These are phyloP conservation scores for Geotria australis DNA, from an alignment of 2,797 vertebrate species.

Conservation along the genomic window DNA sequence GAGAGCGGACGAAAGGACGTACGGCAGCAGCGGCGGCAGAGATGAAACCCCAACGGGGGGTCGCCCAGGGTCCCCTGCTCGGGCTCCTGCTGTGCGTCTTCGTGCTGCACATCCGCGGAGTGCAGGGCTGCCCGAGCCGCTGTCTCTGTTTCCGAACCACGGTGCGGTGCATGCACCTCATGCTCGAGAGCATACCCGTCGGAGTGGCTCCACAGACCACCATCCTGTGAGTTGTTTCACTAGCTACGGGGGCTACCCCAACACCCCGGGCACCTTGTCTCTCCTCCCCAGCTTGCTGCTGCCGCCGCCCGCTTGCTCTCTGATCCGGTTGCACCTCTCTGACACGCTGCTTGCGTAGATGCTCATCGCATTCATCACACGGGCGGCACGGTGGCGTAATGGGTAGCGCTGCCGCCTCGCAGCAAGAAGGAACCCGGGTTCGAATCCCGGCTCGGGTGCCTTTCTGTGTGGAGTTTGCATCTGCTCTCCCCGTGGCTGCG, in stretches of 20 bases:
- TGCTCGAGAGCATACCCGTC: slow-evolving; percentile 46
- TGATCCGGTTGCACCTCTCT: background rate
- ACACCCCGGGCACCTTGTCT: background rate
- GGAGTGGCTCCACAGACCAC: slow-evolving; percentile 48
- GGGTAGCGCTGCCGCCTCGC: too few species aligned
- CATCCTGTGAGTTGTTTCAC: slow-evolving; percentile 49
- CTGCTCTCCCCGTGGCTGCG: too few species aligned
- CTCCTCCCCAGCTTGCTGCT: background rate
- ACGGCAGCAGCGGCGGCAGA: too few species aligned
- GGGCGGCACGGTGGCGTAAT: too few species aligned
- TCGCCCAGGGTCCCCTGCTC: too few species aligned
- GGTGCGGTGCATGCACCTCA: slow-evolving; percentile 87
- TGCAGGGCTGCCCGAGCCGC: slow-evolving; percentile 60
- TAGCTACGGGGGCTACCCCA: background rate
- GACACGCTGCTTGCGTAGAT: background rate
- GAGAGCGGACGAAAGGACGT: background rate
- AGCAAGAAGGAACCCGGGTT: too few species aligned
- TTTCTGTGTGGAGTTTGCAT: too few species aligned
- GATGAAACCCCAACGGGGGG: too few species aligned
- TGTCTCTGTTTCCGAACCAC: slow-evolving; percentile 80
- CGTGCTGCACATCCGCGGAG: slow-evolving; percentile 78
- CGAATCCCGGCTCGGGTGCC: too few species aligned
- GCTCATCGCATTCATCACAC: too few species aligned
- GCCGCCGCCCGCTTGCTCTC: too few species aligned
- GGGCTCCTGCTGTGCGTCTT: slow-evolving; percentile 80